Evolutionary conservation across 2,113 vertebrate genomes (phyloP).

Genomic region (Brachirus orientalis): DNA sequence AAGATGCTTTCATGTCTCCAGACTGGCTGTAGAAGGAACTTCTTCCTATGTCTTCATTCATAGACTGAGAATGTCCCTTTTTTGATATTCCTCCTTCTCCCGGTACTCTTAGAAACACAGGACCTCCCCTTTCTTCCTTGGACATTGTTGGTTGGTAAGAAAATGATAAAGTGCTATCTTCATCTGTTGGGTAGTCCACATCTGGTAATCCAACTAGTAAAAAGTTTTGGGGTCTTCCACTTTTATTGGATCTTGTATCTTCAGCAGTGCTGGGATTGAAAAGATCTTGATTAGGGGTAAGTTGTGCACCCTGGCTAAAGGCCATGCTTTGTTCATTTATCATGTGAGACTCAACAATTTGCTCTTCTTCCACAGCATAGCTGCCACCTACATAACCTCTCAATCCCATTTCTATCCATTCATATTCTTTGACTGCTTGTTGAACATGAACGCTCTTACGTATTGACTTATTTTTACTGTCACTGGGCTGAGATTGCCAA

Average conservation of each 20-base stretch:
- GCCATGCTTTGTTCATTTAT: slow-evolving; percentile 32
- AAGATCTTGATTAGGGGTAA: slow-evolving; percentile 9
- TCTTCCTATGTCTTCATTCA: slow-evolving; percentile 14
- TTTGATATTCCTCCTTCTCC: neutral
- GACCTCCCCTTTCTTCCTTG: neutral
- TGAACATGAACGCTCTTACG: neutral
- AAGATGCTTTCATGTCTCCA: slow-evolving; percentile 29
- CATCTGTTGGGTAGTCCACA: slow-evolving; percentile 59
- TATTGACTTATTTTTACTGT: neutral
- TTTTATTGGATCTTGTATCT: slow-evolving; percentile 22
- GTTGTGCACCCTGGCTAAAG: slow-evolving; percentile 31
- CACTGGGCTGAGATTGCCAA: neutral
- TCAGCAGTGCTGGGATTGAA: neutral
- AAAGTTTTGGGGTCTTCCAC: slow-evolving; percentile 6
- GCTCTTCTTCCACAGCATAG: slow-evolving; percentile 29
- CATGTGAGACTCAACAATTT: slow-evolving; percentile 14
- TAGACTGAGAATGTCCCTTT: slow-evolving; percentile 26
- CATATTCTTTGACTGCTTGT: neutral
- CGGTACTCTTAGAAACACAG: neutral
- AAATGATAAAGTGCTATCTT: slow-evolving; percentile 23
- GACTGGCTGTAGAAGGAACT: slow-evolving; percentile 33
- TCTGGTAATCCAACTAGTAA: slow-evolving; percentile 56
- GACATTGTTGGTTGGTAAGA: slow-evolving; percentile 3
- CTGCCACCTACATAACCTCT: slow-evolving; percentile 12
- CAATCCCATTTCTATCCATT: slow-evolving; percentile 58